Evolutionary conservation across 1,140 invertebrate genomes (phyloP).

Genomic region (Reticulitermes speratus): DNA sequence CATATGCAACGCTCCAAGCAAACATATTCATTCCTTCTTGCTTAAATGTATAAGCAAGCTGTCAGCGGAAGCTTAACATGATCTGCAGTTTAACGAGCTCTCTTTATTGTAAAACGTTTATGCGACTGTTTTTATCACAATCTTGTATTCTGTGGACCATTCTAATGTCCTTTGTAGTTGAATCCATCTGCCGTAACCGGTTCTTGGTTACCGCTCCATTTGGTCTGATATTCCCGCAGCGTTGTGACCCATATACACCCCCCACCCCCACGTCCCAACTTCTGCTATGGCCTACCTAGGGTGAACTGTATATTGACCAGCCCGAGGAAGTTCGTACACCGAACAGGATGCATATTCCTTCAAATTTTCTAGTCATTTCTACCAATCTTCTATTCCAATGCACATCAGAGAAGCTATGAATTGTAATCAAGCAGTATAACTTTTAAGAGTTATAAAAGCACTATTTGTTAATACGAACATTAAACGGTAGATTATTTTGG

Average conservation of each 20-base stretch:
- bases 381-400: neutral
- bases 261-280: neutral
- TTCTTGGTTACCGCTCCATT: neutral
- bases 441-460: too few species aligned
- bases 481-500: too few species aligned
- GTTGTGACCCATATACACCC: neutral
- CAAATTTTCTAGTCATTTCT: neutral
- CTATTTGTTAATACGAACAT: too few species aligned
- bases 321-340: neutral
- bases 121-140: neutral
- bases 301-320: neutral
- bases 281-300: neutral
- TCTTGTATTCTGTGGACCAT: neutral
- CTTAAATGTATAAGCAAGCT: neutral
- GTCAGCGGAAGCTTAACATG: neutral
- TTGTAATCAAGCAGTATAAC: too few species aligned
- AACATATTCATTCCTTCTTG: neutral
- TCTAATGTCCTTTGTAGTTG: neutral
- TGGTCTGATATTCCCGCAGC: neutral
- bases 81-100: neutral
- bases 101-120: neutral
- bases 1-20: too few species aligned
- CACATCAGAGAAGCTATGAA: neutral
- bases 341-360: neutral
- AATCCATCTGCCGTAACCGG: slow-evolving; percentile 1